phyloP scores from a whole-genome alignment of 2,888 invertebrate genomes.

The Andricus curvator region DNA sequence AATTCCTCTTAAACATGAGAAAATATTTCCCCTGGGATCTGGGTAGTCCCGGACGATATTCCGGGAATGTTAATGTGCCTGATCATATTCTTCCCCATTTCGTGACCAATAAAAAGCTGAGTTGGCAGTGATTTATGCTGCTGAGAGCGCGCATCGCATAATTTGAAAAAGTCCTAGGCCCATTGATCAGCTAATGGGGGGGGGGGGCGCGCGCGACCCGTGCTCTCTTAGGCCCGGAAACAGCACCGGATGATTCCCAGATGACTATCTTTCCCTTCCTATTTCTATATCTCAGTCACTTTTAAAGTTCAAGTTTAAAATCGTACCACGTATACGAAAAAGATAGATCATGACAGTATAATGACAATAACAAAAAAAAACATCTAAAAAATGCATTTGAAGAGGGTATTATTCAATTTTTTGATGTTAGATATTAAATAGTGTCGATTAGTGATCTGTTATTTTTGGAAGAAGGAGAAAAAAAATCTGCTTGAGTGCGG shows the following conservation, averaged over 20 bases:
- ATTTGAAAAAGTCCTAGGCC: constrained; percentile 68
- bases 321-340: not conserved
- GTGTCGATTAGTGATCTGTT: too few species aligned
- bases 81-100: constrained; percentile 73
- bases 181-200: constrained; percentile 69
- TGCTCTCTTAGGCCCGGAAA: constrained; percentile 1
- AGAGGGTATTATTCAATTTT: too few species aligned
- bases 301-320: not conserved
- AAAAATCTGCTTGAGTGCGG: too few species aligned
- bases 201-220: not conserved
- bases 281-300: not conserved
- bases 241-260: constrained; percentile 21
- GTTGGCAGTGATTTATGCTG: constrained; percentile 75
- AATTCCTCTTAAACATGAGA: not conserved
- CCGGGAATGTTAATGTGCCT: constrained; percentile 73
- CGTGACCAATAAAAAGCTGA: constrained; percentile 70
- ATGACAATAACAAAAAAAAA: not conserved
- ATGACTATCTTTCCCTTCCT: constrained; percentile 15
- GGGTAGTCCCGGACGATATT: constrained; percentile 61
- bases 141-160: constrained; percentile 71
- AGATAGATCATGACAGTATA: not conserved
- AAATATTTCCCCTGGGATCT: not conserved
- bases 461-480: too few species aligned
- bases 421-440: too few species aligned
- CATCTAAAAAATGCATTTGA: too few species aligned